Evolutionary conservation across 2,113 vertebrate genomes (phyloP).

Genomic region (Asarcornis scutulata): DNA sequence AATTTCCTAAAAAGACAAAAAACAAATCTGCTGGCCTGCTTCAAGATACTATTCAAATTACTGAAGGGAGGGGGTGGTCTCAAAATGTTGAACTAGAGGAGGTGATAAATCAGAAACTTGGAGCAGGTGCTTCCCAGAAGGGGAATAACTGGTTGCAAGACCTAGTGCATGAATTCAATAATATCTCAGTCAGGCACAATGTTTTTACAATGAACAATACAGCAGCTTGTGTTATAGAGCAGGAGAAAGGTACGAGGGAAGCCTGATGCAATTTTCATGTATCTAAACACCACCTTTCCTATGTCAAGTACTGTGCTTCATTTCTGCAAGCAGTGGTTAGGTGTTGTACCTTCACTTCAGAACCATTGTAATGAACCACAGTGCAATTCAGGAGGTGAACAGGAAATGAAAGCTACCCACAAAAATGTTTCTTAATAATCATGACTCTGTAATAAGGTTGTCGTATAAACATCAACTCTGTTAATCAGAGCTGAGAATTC

Average conservation of each 20-base stretch:
- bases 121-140: background rate
- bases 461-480: background rate
- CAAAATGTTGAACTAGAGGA: background rate
- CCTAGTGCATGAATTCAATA: background rate
- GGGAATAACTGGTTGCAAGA: background rate
- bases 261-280: background rate
- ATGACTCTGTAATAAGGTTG: background rate
- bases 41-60: background rate
- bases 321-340: background rate
- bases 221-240: background rate
- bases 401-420: slow-evolving; percentile 28
- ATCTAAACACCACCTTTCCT: background rate
- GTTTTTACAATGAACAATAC: background rate
- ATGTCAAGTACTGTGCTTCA: background rate
- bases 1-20: background rate
- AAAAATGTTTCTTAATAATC: slow-evolving; percentile 26
- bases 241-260: background rate
- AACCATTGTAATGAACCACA: background rate
- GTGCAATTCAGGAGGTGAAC: background rate
- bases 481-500: background rate
- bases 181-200: background rate
- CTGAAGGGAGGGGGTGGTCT: background rate
- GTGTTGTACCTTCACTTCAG: background rate
- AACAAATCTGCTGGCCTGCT: background rate
- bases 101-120: background rate